These are phyloP conservation scores for Thecocarcelia acutangulata DNA, from an alignment of 2,888 invertebrate species.

Conservation along the genomic window DNA sequence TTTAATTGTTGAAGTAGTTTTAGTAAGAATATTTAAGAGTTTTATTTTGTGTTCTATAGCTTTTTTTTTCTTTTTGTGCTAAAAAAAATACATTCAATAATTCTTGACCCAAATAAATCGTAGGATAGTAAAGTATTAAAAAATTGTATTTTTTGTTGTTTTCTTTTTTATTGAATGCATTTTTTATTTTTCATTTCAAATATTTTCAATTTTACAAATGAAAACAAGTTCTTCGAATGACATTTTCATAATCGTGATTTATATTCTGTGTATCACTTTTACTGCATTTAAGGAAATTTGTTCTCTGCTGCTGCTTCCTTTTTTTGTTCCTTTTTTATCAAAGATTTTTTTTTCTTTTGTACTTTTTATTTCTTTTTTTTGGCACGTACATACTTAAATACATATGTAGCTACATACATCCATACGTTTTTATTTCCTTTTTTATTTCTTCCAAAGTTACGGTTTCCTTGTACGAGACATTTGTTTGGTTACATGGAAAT, in stretches of 20 bases:
- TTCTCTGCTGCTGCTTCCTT: not conserved
- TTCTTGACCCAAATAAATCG: slow-evolving; percentile 61
- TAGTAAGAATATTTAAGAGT: slow-evolving; percentile 18
- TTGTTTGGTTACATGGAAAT: slow-evolving; percentile 40
- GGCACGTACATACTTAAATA: too few relatives aligned
- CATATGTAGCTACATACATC: too few relatives aligned
- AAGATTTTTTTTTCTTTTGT: not conserved
- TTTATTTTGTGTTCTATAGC: not conserved
- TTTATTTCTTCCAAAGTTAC: slow-evolving; percentile 41
- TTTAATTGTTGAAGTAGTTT: slow-evolving; percentile 60
- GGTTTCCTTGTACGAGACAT: slow-evolving; percentile 45
- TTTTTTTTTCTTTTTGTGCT: not conserved
- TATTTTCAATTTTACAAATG: slow-evolving; percentile 14
- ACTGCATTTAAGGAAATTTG: slow-evolving; percentile 30
- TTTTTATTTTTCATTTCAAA: not conserved
- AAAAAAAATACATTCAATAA: slow-evolving; percentile 47
- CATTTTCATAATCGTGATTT: slow-evolving; percentile 32
- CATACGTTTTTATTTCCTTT: not conserved
- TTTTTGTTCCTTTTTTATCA: slow-evolving; percentile 1
- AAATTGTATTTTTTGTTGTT: slow-evolving; percentile 22
- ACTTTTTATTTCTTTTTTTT: slow-evolving; percentile 7
- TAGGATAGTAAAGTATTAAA: slow-evolving; percentile 24
- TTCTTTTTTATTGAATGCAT: slow-evolving; percentile 8
- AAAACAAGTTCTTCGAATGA: slow-evolving; percentile 2
- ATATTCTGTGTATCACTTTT: slow-evolving; percentile 46